Evolutionary conservation across 2,797 vertebrate species (phyloP).

Genomic region (Bovichtus variegatus): DNA sequence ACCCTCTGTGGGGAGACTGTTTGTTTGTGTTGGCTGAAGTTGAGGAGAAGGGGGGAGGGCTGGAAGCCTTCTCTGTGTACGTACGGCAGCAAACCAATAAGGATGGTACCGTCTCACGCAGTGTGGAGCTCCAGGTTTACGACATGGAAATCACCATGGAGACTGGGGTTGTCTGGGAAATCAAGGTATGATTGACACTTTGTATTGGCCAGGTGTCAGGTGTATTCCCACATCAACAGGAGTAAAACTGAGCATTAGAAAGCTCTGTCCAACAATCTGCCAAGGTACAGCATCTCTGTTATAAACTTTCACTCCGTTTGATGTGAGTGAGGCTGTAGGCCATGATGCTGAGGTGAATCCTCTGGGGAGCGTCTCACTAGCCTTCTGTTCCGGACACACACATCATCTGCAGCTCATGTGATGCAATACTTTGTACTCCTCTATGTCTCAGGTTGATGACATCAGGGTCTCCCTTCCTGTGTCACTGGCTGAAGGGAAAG

Average conservation of each 20-base stretch:
- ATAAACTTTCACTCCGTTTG: no score
- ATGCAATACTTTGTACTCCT: not conserved
- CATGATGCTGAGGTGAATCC: not conserved
- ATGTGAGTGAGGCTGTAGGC: not conserved
- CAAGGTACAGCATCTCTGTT: no score
- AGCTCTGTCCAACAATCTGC: not conserved
- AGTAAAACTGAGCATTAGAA: not conserved
- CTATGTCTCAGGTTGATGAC: conserved; percentile 32
- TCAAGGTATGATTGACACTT: conserved; percentile 34
- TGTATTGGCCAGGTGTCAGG: accelerated
- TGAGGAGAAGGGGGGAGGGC: not conserved
- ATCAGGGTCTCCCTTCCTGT: conserved; percentile 23
- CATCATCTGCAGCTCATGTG: not conserved
- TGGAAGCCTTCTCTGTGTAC: conserved; percentile 17
- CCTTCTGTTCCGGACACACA: not conserved
- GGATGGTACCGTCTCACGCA: not conserved
- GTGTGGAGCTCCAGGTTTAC: conserved; percentile 20
- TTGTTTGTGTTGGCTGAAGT: conserved; percentile 33
- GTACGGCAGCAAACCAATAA: conserved; percentile 17
- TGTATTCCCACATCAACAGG: not conserved
- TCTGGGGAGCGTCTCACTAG: not conserved
- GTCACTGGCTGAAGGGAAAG: conserved; percentile 16
- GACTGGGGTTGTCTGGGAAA: conserved; percentile 13
- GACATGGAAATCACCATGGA: conserved; percentile 24
- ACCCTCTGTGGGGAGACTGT: conserved; percentile 48